Evolutionary conservation across 2,797 vertebrate genomes (phyloP).

Genomic region (Galago senegalensis): DNA sequence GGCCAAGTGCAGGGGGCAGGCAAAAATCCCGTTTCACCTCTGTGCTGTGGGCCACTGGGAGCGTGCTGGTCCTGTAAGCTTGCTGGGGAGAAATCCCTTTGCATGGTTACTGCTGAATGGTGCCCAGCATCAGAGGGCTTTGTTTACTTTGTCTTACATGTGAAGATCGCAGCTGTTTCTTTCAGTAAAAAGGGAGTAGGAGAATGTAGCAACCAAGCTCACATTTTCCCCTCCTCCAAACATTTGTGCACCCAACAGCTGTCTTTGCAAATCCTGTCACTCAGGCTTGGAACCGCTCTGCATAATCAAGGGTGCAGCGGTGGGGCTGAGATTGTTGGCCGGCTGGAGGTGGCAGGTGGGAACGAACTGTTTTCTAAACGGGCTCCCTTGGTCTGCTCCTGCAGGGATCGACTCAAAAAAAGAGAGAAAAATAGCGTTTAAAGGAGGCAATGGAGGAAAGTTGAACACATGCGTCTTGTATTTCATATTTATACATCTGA

Average conservation of each 20-base stretch:
- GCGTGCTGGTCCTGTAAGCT: neutral
- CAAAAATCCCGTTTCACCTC: neutral
- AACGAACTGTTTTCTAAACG: slow-evolving; percentile 78
- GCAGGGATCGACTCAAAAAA: slow-evolving; percentile 55
- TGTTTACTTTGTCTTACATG: slow-evolving; percentile 71
- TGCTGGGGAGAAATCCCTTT: slow-evolving; percentile 48
- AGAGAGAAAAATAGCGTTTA: neutral
- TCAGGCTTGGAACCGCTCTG: slow-evolving; percentile 88
- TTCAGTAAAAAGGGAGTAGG: slow-evolving; percentile 72
- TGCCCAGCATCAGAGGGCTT: slow-evolving; percentile 52
- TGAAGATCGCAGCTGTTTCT: slow-evolving; percentile 75
- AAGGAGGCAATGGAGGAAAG: slow-evolving; percentile 37
- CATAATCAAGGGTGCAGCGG: slow-evolving; percentile 83
- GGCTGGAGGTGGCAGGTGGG: slow-evolving; percentile 83
- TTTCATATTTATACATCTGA: slow-evolving; percentile 62
- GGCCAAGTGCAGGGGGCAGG: slow-evolving; percentile 24
- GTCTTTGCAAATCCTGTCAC: slow-evolving; percentile 87
- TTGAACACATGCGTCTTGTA: neutral
- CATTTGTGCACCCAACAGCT: slow-evolving; percentile 84
- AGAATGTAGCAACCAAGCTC: slow-evolving; percentile 51
- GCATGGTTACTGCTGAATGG: slow-evolving; percentile 46
- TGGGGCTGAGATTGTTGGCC: slow-evolving; percentile 79
- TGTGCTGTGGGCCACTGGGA: accelerated
- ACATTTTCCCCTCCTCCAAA: slow-evolving; percentile 39
- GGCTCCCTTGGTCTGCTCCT: slow-evolving; percentile 75